Conservation (phyloP, 1,140 invertebrate species). For the Ephestia elutella region DNA sequence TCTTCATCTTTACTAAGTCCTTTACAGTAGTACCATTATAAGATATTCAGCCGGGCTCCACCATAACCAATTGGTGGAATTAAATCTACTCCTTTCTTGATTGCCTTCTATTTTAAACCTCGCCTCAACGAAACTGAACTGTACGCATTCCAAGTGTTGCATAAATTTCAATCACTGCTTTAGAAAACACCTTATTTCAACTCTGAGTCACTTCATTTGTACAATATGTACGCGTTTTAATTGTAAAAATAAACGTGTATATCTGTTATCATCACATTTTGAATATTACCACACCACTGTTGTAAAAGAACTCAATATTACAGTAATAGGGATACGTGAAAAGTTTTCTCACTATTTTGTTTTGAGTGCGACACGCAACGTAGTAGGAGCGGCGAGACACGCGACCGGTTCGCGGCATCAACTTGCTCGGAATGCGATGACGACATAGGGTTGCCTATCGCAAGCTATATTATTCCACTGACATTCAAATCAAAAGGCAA, state of each 20-base stretch:
- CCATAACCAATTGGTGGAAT: slow-evolving; percentile 1
- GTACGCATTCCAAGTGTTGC: slow-evolving; percentile 35
- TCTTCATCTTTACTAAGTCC: slow-evolving; percentile 34
- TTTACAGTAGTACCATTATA: slow-evolving; percentile 8
- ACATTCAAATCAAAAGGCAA: slow-evolving; percentile 2
- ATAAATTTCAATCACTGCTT: slow-evolving; percentile 39
- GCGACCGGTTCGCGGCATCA: slow-evolving; percentile 38
- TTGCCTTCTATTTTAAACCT: slow-evolving; percentile 16
- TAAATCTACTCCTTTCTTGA: not conserved
- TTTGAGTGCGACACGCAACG: slow-evolving; percentile 26
- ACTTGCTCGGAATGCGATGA: slow-evolving; percentile 46
- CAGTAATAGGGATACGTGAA: slow-evolving; percentile 15
- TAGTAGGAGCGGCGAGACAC: slow-evolving; percentile 23
- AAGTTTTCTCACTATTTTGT: slow-evolving; percentile 38
- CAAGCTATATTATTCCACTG: not conserved
- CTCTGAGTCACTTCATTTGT: slow-evolving; percentile 57
- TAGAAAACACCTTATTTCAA: slow-evolving; percentile 53
- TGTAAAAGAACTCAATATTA: slow-evolving; percentile 7
- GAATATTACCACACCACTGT: slow-evolving; percentile 16
- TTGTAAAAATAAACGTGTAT: slow-evolving; percentile 23
- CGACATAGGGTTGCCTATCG: slow-evolving; percentile 10
- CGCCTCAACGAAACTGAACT: slow-evolving; percentile 23
- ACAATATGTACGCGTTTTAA: slow-evolving; percentile 34
- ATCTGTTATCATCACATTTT: slow-evolving; percentile 22
- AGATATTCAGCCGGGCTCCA: not conserved